Evolutionary conservation across 2,797 vertebrate genomes (phyloP), one percentile per base, ranked within the genome.

Genomic region (Astyanax mexicanus): DNA sequence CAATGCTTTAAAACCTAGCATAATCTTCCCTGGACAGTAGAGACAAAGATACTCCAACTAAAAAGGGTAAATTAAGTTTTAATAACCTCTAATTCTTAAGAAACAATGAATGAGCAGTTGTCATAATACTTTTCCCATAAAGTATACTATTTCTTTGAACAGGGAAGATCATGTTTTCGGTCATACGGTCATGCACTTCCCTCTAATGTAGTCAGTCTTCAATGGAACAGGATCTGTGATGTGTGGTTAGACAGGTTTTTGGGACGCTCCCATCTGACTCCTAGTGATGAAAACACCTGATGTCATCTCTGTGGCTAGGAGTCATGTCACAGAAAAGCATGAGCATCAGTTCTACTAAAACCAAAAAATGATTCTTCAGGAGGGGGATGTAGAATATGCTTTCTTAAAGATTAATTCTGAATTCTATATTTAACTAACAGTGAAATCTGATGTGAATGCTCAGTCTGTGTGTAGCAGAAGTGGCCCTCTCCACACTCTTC

Each of bases 161-260:
- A 13, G 1, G 58, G 32, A 21, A 2, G 25, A 21, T 71, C 52
- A 74, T 17, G 37, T 32, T 72, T 17, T 21, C 60, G 55, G 52
- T 47, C 45, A 72, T 25, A 19, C 60, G 49, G 52, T 47, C 45
- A 72, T 25, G 19, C 7, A 52, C 9, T 19, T 68, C 25, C 54
- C 61, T 13, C 25, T 19, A 17, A 54, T 15, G 38, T 52, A 8
- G 10, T 60, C 10, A 23, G 7, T 21, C 29, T 60, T 60, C 52
- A 51, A 12, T 17, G 37, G 9, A 77, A 67, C 10, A 75, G 21
- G 40, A 69, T 55, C 47, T 17, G 61, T 15, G 13, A 64, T 5
- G 21, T 57, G 69, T 23, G n/a, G 60, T 55, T 23, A 4, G 66
- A 77, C 80, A 80, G 73, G 78, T 82, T 80, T 75, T 61, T 66